Conservation (phyloP, 2,797 vertebrate species). For the Ctenosaura bakeri region DNA sequence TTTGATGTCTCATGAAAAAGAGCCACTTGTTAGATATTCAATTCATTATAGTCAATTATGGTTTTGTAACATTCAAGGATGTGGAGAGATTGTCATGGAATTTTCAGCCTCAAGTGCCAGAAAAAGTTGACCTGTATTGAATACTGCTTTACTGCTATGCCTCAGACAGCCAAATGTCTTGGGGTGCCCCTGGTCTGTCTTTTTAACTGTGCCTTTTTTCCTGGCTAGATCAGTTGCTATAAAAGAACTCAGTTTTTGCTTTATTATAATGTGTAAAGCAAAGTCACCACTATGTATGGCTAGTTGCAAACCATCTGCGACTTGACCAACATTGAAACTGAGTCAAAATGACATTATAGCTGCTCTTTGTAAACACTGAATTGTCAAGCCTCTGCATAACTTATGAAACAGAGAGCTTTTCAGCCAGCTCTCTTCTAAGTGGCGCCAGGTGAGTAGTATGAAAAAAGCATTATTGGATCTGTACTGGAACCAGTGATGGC, state of each 20-base stretch:
- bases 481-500: not conserved
- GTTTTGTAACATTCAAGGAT: too few relatives aligned
- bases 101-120: not conserved
- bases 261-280: constrained; percentile 54
- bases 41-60: not conserved
- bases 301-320: not conserved
- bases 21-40: not conserved
- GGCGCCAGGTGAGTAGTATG: not conserved
- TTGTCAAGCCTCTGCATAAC: not conserved
- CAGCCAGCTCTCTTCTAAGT: not conserved
- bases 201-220: not conserved
- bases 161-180: not conserved
- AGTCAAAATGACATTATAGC: constrained; percentile 18
- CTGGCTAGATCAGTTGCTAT: too few relatives aligned
- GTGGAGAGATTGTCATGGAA: not conserved
- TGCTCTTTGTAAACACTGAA: not conserved
- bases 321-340: not conserved
- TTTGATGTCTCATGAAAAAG: not conserved
- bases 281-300: constrained; percentile 11
- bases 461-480: not conserved
- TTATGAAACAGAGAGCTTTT: not conserved
- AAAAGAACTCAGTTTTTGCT: constrained; percentile 45
- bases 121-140: not conserved
- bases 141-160: not conserved
- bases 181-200: not conserved